Evolutionary conservation across 2,888 invertebrate genomes (phyloP).

Genomic region (Lysandra bellargus): DNA sequence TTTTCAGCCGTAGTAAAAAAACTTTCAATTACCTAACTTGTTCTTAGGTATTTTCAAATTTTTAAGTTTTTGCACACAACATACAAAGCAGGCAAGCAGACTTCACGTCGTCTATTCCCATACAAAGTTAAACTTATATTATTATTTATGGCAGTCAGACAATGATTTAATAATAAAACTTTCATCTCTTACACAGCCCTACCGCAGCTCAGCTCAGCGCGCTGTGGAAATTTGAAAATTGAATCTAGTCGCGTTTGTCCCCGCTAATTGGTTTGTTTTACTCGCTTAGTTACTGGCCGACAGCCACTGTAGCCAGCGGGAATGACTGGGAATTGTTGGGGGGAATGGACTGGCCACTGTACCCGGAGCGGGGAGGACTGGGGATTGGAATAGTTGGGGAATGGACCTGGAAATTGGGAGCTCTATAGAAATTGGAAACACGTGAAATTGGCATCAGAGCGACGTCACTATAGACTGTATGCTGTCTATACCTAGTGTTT

Average conservation of each 20-base stretch:
- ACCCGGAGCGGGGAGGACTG: background rate
- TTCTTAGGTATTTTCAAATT: too few relatives aligned
- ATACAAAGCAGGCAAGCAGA: too few relatives aligned
- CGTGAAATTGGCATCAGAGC: conserved; percentile 3
- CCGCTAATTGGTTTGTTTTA: conserved; percentile 77
- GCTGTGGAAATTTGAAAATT: conserved; percentile 67
- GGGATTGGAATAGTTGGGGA: background rate
- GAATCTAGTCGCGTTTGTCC: conserved; percentile 76
- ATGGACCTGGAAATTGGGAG: background rate
- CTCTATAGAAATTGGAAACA: background rate
- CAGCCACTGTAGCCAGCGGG: background rate
- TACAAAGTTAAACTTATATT: background rate
- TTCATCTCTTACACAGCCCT: conserved; percentile 50
- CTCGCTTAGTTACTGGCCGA: conserved; percentile 59
- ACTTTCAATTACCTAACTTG: too few relatives aligned
- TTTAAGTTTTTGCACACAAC: too few relatives aligned
- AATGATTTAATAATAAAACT: background rate
- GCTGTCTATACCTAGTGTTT: background rate
- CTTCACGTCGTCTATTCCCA: too few relatives aligned
- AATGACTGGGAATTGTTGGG: background rate
- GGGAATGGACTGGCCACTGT: background rate
- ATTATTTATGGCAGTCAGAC: too few relatives aligned
- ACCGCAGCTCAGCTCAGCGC: conserved; percentile 41
- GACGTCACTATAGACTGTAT: background rate
- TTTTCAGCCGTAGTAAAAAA: too few relatives aligned